phyloP scores from a whole-genome alignment of 2,113 vertebrate species.

The Ameiurus melas region DNA sequence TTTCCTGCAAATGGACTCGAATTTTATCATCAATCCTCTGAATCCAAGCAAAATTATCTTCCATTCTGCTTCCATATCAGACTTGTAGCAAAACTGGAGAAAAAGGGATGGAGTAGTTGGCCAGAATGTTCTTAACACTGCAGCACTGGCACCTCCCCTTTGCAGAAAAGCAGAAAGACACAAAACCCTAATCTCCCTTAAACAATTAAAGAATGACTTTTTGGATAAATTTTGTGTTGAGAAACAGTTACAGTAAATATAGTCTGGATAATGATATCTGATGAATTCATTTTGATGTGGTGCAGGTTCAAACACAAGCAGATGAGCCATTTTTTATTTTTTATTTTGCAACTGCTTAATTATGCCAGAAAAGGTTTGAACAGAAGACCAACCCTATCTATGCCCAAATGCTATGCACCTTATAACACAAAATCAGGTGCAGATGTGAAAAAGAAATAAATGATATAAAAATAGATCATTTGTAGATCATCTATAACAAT shows the following conservation, averaged over 20 bases:
- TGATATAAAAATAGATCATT: slow-evolving; percentile 75
- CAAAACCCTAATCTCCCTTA: neutral
- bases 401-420: slow-evolving; percentile 54
- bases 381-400: slow-evolving; percentile 22
- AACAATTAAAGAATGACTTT: neutral
- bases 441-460: slow-evolving; percentile 59
- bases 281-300: slow-evolving; percentile 31
- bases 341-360: slow-evolving; percentile 59
- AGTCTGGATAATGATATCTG: slow-evolving; percentile 47
- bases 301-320: slow-evolving; percentile 35
- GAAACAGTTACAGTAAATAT: slow-evolving; percentile 63
- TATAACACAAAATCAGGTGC: slow-evolving; percentile 55
- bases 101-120: neutral
- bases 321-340: slow-evolving; percentile 17
- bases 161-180: neutral
- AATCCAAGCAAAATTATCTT: neutral
- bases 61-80: neutral
- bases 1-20: neutral
- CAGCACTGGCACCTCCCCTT: neutral
- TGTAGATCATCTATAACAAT: slow-evolving; percentile 63
- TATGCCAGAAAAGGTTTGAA: slow-evolving; percentile 58
- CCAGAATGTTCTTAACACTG: neutral
- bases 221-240: neutral
- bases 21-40: neutral
- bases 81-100: slow-evolving; percentile 3